Percentiles rank a stretch among this genome's conserved stretches.
Conservation (phyloP, 2,113 vertebrate genomes). For the Donacobius atricapilla region DNA sequence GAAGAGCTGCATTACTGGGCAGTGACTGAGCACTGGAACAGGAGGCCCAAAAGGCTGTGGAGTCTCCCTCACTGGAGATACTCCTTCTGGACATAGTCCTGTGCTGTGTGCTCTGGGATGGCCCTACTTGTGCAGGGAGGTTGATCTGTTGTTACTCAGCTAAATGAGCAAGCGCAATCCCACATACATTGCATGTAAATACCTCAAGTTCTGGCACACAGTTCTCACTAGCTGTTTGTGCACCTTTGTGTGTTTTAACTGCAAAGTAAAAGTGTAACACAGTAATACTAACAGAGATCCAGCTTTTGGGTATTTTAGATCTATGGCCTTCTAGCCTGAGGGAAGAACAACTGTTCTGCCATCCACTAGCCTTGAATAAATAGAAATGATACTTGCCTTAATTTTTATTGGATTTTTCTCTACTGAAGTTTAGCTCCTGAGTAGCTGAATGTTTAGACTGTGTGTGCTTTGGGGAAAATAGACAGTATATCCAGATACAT, state of each 20-base stretch:
- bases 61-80: background rate
- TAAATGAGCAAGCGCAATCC: background rate
- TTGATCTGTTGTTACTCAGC: background rate
- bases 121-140: background rate
- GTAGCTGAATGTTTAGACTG: background rate
- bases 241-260: background rate
- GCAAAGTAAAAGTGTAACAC: background rate
- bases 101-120: background rate
- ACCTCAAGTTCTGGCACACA: background rate
- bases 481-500: background rate
- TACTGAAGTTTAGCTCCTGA: background rate
- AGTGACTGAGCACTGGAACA: background rate
- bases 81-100: background rate
- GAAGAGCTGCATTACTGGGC: background rate
- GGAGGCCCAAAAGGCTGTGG: background rate
- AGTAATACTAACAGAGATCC: background rate
- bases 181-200: background rate
- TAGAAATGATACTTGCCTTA: background rate
- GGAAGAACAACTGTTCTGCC: background rate
- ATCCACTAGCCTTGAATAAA: background rate
- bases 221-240: background rate
- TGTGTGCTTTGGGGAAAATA: background rate
- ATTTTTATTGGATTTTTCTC: background rate
- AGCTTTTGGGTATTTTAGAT: background rate
- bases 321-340: background rate